These are phyloP conservation scores for Heteromyza rotundicornis DNA, from an alignment of 2,888 invertebrate genomes.

Conservation along the genomic window DNA sequence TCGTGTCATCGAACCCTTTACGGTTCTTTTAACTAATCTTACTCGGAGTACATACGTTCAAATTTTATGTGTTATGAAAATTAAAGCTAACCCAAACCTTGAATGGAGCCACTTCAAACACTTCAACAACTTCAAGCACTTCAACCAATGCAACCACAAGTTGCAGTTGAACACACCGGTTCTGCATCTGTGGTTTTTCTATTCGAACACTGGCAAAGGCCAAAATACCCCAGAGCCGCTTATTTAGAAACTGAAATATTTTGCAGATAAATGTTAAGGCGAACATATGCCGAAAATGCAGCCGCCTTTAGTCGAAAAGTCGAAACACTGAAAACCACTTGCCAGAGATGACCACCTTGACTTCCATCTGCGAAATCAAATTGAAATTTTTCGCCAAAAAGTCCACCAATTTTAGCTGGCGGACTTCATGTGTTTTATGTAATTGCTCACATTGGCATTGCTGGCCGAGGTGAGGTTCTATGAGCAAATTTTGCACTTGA, in stretches of 20 bases:
- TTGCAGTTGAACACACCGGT: too few relatives aligned
- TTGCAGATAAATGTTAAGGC: neutral
- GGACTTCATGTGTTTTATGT: too few relatives aligned
- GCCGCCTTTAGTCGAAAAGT: too few relatives aligned
- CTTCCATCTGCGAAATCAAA: conserved; percentile 29
- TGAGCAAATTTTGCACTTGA: conserved; percentile 16
- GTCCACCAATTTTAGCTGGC: too few relatives aligned
- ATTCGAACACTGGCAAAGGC: neutral
- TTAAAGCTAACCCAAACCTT: neutral
- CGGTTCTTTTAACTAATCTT: too few relatives aligned
- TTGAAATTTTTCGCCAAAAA: too few relatives aligned
- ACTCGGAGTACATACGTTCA: too few relatives aligned
- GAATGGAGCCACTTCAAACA: neutral
- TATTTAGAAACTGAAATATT: neutral
- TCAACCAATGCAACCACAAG: neutral
- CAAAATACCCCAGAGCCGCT: neutral
- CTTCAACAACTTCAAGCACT: neutral
- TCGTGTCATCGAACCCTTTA: too few relatives aligned
- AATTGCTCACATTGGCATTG: conserved; percentile 15
- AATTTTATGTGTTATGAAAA: neutral
- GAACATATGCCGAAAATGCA: neutral
- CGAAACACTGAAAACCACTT: too few relatives aligned
- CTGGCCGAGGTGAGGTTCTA: conserved; percentile 19
- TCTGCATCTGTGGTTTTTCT: too few relatives aligned
- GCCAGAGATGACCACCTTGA: conserved; percentile 34